These are phyloP conservation scores for Orchesella flavescens DNA, from an alignment of 2,888 invertebrate genomes.

Conservation along the genomic window DNA sequence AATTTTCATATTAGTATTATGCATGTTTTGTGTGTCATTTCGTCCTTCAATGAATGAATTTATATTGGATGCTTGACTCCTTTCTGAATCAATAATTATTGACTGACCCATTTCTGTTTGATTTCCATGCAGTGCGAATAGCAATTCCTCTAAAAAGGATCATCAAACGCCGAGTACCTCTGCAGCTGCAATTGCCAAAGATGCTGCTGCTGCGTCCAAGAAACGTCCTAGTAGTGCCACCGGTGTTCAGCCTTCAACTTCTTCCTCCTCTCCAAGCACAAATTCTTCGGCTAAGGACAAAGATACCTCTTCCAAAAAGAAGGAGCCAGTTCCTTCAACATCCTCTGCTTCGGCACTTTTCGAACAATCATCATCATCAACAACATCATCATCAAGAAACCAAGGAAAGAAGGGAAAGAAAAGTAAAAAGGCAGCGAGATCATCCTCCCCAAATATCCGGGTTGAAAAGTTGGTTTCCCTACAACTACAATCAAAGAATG, in stretches of 20 bases:
- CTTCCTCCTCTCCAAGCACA: conserved; percentile 6
- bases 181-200: neutral
- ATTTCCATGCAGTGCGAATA: neutral
- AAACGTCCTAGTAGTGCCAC: neutral
- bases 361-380: too few relatives aligned
- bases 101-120: too few relatives aligned
- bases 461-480: neutral
- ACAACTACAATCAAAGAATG: too few relatives aligned
- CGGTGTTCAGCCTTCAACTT: conserved; percentile 43
- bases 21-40: too few relatives aligned
- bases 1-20: too few relatives aligned
- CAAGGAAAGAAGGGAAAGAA: conserved; percentile 50
- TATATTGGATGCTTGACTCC: too few relatives aligned
- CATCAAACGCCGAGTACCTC: conserved; percentile 3
- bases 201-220: neutral
- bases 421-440: conserved; percentile 9
- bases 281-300: neutral
- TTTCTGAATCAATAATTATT: too few relatives aligned
- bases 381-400: conserved; percentile 13
- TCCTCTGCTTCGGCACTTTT: neutral
- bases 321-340: neutral
- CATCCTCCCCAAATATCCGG: neutral
- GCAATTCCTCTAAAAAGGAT: neutral
- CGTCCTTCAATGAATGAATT: too few relatives aligned
- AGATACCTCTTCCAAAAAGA: neutral